A percentile compares a stretch with the other conserved stretches of the same genome.
These are phyloP conservation scores for Paracentrotus lividus DNA, from an alignment of 53 echinoderm and acorn worm species.

Conservation along the genomic window DNA sequence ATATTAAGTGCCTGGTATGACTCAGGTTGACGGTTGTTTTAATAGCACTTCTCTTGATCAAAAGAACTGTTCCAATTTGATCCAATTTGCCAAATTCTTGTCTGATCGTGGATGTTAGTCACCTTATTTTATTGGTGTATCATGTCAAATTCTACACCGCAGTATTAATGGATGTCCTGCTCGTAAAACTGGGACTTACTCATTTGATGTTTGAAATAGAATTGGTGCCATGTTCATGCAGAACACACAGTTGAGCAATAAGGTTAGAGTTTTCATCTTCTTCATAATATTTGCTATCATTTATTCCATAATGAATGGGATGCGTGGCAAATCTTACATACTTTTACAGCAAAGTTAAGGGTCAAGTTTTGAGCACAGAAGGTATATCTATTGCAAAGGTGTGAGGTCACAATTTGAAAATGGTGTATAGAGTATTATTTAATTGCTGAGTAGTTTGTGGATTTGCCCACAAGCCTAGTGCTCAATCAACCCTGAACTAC, in stretches of 20 bases:
- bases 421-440: conserved; percentile 1
- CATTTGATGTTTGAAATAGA: too few species aligned
- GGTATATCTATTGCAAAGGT: background rate
- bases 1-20: background rate
- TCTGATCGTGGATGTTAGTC: conserved; percentile 14
- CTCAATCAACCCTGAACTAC: background rate
- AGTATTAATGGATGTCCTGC: conserved; percentile 3
- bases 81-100: conserved; percentile 1
- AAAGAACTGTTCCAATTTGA: background rate
- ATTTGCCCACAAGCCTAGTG: conserved; percentile 4
- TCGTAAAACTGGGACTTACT: background rate
- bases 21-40: background rate
- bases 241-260: too few species aligned
- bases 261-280: too few species aligned
- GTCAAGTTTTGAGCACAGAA: background rate
- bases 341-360: background rate
- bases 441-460: conserved; percentile 42
- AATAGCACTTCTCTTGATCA: background rate
- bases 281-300: too few species aligned
- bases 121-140: background rate
- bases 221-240: too few species aligned
- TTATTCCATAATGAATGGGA: too few species aligned
- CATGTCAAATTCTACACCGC: conserved; percentile 16
- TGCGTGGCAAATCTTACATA: too few species aligned
- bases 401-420: background rate